A percentile compares a stretch with the other conserved stretches of the same genome.
These are phyloP conservation scores for Ptychodera flava DNA, from an alignment of 35 echinoderm and acorn worm genomes.

Conservation along the genomic window DNA sequence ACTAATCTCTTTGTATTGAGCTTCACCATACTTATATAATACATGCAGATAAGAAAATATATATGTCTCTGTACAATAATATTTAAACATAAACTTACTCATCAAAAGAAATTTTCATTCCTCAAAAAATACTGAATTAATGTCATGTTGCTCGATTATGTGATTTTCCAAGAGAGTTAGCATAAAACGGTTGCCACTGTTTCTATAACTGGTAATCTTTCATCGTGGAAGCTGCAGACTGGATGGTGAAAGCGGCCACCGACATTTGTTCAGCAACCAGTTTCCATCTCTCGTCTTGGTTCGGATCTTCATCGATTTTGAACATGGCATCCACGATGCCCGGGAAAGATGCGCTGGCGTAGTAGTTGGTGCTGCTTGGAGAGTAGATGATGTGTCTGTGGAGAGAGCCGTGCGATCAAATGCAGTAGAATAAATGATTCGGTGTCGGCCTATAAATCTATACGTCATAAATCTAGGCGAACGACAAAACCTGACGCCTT, in stretches of 20 bases:
- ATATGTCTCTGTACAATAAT: too few relatives aligned
- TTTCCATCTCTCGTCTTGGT: conserved; percentile 16
- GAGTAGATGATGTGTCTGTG: conserved; percentile 76
- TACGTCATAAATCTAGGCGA: not conserved
- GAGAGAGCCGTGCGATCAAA: not conserved
- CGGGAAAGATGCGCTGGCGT: conserved; percentile 60
- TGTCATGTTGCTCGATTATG: too few relatives aligned
- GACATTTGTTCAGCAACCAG: conserved; percentile 59
- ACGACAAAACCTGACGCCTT: not conserved
- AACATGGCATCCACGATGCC: conserved; percentile 81
- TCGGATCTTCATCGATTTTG: conserved; percentile 52
- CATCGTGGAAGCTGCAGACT: conserved; percentile 79
- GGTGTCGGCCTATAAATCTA: not conserved
- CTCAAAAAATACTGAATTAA: not conserved
- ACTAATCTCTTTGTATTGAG: too few relatives aligned
- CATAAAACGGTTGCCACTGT: not conserved
- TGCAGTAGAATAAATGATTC: too few relatives aligned
- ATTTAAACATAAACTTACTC: too few relatives aligned
- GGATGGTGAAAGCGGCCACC: conserved; percentile 62
- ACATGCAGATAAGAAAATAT: not conserved
- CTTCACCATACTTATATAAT: not conserved
- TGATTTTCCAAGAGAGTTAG: not conserved
- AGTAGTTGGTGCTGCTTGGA: conserved; percentile 75
- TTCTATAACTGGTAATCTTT: conserved; percentile 41
- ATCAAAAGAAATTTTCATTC: too few relatives aligned